Evolutionary conservation across 2,888 invertebrate species (phyloP).

Genomic region (Shargacucullia verbasci): DNA sequence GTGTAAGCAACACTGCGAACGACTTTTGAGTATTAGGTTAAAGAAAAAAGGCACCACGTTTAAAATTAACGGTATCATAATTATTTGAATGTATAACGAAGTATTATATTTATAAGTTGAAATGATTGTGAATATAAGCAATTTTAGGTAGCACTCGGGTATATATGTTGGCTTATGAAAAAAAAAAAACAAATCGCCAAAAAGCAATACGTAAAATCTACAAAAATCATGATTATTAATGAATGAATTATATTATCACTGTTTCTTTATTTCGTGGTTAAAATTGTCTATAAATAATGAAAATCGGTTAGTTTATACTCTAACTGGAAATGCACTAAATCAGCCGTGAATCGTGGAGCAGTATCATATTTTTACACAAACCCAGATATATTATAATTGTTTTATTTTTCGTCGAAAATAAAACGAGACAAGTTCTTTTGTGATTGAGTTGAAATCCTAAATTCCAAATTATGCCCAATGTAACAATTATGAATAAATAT

Average conservation of each 20-base stretch:
- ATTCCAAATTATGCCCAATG: constrained; percentile 85
- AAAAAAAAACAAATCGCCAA: constrained; percentile 25
- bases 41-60: background rate
- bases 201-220: constrained; percentile 25
- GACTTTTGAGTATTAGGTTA: constrained; percentile 14
- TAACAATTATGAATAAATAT: constrained; percentile 87
- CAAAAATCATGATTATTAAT: constrained; percentile 38
- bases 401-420: constrained; percentile 47
- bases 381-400: constrained; percentile 29
- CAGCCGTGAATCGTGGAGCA: constrained; percentile 57
- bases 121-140: constrained; percentile 1
- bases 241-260: constrained; percentile 4
- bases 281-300: background rate
- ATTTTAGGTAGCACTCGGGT: constrained; percentile 11
- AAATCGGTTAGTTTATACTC: constrained; percentile 9
- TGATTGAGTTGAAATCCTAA: constrained; percentile 67
- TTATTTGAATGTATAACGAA: constrained; percentile 7
- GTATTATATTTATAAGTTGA: constrained; percentile 3
- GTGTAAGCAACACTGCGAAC: constrained; percentile 38
- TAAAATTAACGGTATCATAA: background rate
- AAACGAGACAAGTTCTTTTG: constrained; percentile 47
- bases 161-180: constrained; percentile 7
- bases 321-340: constrained; percentile 21
- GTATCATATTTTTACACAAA: constrained; percentile 58
- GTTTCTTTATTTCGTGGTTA: constrained; percentile 17